Conservation (phyloP, 2,888 invertebrate species). For the Eupithecia tripunctaria region DNA sequence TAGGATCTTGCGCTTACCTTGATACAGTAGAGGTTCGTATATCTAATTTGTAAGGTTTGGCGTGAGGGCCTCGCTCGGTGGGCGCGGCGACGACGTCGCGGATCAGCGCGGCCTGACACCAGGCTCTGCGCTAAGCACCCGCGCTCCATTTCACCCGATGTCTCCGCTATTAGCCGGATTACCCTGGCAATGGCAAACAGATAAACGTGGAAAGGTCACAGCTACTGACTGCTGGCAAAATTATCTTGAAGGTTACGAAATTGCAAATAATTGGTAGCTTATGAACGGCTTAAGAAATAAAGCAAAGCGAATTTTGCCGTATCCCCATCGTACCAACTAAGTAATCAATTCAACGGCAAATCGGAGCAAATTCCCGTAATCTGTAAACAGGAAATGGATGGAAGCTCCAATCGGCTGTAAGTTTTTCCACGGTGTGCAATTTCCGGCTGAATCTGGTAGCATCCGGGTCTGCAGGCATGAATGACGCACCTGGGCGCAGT, state of each 20-base stretch:
- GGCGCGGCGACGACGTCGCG: constrained; percentile 48
- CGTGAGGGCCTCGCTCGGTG: constrained; percentile 23
- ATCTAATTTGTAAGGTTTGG: not conserved
- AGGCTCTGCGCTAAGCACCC: constrained; percentile 39
- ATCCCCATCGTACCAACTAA: not conserved
- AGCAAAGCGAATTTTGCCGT: not conserved
- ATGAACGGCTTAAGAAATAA: not conserved
- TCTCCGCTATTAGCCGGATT: constrained; percentile 22
- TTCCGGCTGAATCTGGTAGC: constrained; percentile 46
- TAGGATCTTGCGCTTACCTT: not conserved
- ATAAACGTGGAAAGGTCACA: constrained; percentile 14
- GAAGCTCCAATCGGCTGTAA: constrained; percentile 23
- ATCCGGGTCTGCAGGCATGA: constrained; percentile 55
- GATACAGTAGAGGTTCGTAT: not conserved
- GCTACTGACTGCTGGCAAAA: not conserved
- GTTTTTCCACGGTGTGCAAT: constrained; percentile 42
- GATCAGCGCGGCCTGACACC: constrained; percentile 51
- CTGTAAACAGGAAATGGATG: constrained; percentile 25
- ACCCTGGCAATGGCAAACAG: constrained; percentile 21
- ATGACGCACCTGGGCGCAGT: constrained; percentile 70
- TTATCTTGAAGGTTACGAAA: not conserved
- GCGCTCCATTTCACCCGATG: constrained; percentile 29
- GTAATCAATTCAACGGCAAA: constrained; percentile 8
- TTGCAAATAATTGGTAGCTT: not conserved
- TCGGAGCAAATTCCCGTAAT: constrained; percentile 14